Conservation (phyloP, 2,113 vertebrate genomes). For the Hydropotes inermis region DNA sequence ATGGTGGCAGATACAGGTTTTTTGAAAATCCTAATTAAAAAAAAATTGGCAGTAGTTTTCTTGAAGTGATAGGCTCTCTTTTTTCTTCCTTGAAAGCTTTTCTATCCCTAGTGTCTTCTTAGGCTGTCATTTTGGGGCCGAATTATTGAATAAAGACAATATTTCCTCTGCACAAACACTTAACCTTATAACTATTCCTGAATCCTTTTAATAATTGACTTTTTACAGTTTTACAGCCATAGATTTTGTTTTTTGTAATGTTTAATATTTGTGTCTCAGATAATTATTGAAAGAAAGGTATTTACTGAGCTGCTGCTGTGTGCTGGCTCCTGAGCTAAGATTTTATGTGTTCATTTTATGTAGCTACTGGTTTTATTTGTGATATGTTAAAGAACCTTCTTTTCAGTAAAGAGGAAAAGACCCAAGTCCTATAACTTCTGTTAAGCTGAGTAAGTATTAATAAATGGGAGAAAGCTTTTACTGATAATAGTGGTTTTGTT, state of each 20-base stretch:
- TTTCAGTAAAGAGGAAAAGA: conserved; percentile 64
- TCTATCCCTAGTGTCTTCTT: neutral
- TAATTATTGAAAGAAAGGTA: neutral
- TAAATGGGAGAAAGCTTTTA: conserved; percentile 76
- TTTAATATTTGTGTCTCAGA: neutral
- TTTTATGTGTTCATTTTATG: conserved; percentile 10
- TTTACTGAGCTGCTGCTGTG: neutral
- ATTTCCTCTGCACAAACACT: neutral
- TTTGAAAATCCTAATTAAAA: neutral
- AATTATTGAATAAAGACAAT: neutral
- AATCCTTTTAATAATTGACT: neutral
- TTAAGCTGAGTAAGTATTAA: conserved; percentile 74
- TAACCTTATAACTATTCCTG: neutral
- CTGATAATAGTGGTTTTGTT: conserved; percentile 77
- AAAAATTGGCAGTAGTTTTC: neutral
- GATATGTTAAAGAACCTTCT: neutral
- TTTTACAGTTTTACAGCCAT: neutral
- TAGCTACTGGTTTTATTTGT: conserved; percentile 27
- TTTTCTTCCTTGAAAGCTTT: neutral
- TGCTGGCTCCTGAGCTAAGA: neutral
- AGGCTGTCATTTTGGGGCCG: neutral
- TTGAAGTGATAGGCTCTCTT: neutral
- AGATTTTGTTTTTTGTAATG: neutral
- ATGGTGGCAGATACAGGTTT: neutral
- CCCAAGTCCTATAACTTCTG: conserved; percentile 53